These are phyloP conservation scores for Pseudachorutes palmiensis DNA, from an alignment of 1,140 invertebrate genomes.

Conservation along the genomic window DNA sequence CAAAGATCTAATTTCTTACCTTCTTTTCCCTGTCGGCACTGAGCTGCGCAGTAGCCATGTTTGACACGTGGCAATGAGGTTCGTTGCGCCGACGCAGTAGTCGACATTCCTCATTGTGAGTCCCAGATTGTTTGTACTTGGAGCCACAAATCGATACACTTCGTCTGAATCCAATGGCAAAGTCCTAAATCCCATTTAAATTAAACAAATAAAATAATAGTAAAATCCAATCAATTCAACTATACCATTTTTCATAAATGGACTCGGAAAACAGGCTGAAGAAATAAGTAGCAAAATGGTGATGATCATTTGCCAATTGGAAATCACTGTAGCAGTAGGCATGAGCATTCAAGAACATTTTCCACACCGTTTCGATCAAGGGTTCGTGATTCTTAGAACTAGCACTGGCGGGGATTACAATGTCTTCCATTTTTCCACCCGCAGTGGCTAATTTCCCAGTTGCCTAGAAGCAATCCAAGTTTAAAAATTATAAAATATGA, in stretches of 20 bases:
- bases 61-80: constrained; percentile 12
- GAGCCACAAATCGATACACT: constrained; percentile 25
- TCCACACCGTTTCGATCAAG: constrained; percentile 30
- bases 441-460: constrained; percentile 3
- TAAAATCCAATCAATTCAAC: background rate
- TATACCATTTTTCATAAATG: constrained; percentile 33
- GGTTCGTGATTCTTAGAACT: constrained; percentile 15
- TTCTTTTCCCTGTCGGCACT: too few species aligned
- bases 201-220: background rate
- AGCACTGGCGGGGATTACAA: background rate
- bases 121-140: constrained; percentile 11
- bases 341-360: constrained; percentile 31
- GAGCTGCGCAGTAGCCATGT: constrained; percentile 27
- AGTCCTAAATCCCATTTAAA: constrained; percentile 20
- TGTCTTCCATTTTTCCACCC: background rate
- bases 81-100: constrained; percentile 28
- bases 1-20: too few species aligned
- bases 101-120: constrained; percentile 30
- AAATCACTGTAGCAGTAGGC: constrained; percentile 30
- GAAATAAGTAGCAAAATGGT: constrained; percentile 23
- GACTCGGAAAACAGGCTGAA: constrained; percentile 25
- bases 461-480: constrained; percentile 7
- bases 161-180: constrained; percentile 1
- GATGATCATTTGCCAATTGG: constrained; percentile 24
- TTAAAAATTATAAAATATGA: constrained; percentile 3